These are phyloP conservation scores for Diorhabda elongata DNA, from an alignment of 1,140 invertebrate genomes.

Conservation along the genomic window DNA sequence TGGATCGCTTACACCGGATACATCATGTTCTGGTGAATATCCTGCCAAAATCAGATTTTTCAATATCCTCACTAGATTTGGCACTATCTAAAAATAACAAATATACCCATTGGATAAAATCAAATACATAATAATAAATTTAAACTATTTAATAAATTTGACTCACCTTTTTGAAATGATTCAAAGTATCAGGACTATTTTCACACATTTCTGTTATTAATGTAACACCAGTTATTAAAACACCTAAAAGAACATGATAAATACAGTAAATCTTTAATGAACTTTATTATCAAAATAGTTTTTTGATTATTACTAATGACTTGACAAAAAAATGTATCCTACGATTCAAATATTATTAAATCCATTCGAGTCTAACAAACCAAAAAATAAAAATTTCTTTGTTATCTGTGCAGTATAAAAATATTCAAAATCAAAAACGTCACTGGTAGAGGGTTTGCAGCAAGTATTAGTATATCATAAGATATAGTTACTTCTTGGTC, in stretches of 20 bases:
- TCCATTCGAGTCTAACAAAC: too few species aligned
- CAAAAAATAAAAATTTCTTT: too few species aligned
- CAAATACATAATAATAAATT: background rate
- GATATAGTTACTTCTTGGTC: too few species aligned
- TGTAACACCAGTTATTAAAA: slow-evolving; percentile 95
- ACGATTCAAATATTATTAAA: too few species aligned
- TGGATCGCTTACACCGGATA: slow-evolving; percentile 98
- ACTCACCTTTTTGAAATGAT: slow-evolving; percentile 96
- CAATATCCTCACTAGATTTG: slow-evolving; percentile 94
- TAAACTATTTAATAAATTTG: background rate
- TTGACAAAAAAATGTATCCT: too few species aligned
- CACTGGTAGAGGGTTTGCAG: too few species aligned
- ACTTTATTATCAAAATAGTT: too few species aligned
- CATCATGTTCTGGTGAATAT: slow-evolving; percentile 99
- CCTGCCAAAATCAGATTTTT: slow-evolving; percentile 98
- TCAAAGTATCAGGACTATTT: slow-evolving; percentile 90
- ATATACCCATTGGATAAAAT: background rate
- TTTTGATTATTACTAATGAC: too few species aligned
- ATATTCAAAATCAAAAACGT: too few species aligned
- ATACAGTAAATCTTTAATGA: too few species aligned
- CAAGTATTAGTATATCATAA: too few species aligned
- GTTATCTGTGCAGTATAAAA: too few species aligned
- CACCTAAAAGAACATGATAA: slow-evolving; percentile 58
- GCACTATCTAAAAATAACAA: slow-evolving; percentile 81
- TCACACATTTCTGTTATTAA: slow-evolving; percentile 99